Evolutionary conservation across 2,113 vertebrate genomes (phyloP).

Genomic region (Scomber scombrus): DNA sequence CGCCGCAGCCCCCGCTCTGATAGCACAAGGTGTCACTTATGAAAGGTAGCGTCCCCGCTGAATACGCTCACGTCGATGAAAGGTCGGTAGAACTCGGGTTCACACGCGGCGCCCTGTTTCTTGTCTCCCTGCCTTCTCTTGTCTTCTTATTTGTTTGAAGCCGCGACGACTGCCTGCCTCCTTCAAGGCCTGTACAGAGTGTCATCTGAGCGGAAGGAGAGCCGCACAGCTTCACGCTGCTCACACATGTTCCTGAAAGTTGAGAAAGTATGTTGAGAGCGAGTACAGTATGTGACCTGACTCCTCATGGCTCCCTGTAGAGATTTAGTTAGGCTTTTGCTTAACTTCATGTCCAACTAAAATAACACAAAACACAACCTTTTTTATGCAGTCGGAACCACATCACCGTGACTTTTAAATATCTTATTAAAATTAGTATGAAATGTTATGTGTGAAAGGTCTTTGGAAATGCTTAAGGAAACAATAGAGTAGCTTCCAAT

Average conservation of each 20-base stretch:
- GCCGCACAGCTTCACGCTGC: neutral
- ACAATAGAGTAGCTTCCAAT: no score
- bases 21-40: conserved; percentile 77
- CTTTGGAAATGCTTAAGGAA: neutral
- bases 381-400: neutral
- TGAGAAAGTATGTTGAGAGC: neutral
- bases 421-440: neutral
- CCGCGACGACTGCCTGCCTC: conserved; percentile 57
- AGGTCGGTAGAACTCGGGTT: conserved; percentile 73
- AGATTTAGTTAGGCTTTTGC: neutral
- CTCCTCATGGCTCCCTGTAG: neutral
- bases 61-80: conserved; percentile 69
- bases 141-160: conserved; percentile 73
- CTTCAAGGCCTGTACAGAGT: conserved; percentile 49
- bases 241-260: conserved; percentile 8
- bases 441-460: neutral
- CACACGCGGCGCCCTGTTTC: conserved; percentile 45
- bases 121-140: conserved; percentile 53
- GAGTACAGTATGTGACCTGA: neutral
- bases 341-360: neutral
- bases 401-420: neutral
- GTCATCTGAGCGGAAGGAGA: conserved; percentile 24
- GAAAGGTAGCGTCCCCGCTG: conserved; percentile 70
- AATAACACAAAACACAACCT: neutral
- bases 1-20: conserved; percentile 62